A percentile compares a stretch with the other conserved stretches of the same genome.
Evolutionary conservation across 2,797 vertebrate genomes (phyloP).

Genomic region (Trachurus trachurus): DNA sequence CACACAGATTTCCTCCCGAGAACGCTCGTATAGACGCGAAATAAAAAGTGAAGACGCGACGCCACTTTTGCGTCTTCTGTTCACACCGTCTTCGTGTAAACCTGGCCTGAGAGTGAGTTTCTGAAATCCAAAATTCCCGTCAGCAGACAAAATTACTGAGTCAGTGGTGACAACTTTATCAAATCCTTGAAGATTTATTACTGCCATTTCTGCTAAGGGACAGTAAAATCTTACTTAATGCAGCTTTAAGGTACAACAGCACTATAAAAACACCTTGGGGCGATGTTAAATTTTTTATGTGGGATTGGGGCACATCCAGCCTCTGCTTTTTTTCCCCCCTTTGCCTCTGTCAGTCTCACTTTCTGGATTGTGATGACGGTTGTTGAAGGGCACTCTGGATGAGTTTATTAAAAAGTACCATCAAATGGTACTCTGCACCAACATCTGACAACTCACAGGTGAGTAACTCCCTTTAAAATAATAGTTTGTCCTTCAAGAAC

Average conservation of each 20-base stretch:
- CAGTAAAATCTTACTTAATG: slow-evolving; percentile 62
- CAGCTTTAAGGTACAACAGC: slow-evolving; percentile 56
- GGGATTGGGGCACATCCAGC: slow-evolving; percentile 44
- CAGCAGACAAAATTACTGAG: slow-evolving; percentile 35
- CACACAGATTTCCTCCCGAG: too few relatives aligned
- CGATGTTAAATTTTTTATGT: slow-evolving; percentile 62
- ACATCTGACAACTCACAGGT: slow-evolving; percentile 69
- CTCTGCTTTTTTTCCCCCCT: slow-evolving; percentile 15
- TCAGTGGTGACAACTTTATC: slow-evolving; percentile 53
- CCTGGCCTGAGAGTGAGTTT: slow-evolving; percentile 23
- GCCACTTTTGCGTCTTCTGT: too few relatives aligned
- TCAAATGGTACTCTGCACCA: slow-evolving; percentile 63
- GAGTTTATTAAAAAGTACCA: slow-evolving; percentile 70
- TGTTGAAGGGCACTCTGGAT: slow-evolving; percentile 66
- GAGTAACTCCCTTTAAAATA: slow-evolving; percentile 69
- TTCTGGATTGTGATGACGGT: slow-evolving; percentile 48
- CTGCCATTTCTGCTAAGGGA: slow-evolving; percentile 42
- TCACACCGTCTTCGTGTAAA: too few relatives aligned
- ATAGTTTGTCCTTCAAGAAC: slow-evolving; percentile 78
- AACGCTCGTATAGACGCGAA: too few relatives aligned
- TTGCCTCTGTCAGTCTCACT: slow-evolving; percentile 16
- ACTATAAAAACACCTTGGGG: slow-evolving; percentile 64
- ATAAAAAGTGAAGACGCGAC: too few relatives aligned
- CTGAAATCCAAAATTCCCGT: slow-evolving; percentile 39
- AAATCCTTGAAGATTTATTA: slow-evolving; percentile 65